A percentile compares a stretch with the other conserved stretches of the same genome.
These are phyloP conservation scores for Ptychobarbus kaznakovi DNA, from an alignment of 2,797 vertebrate species.

Conservation along the genomic window DNA sequence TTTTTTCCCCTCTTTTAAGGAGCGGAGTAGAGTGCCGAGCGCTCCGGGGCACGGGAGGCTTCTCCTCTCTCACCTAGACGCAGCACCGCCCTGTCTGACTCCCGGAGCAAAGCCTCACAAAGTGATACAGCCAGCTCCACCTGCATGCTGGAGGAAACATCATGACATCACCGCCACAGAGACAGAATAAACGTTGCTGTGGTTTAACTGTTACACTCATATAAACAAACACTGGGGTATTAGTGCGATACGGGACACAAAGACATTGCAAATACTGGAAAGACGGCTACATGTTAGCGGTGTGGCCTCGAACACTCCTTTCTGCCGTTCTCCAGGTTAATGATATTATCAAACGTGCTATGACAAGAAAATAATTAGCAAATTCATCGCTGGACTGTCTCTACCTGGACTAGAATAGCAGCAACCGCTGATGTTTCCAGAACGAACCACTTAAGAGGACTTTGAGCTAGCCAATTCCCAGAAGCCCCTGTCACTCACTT, in stretches of 20 bases:
- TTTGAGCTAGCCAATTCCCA: constrained; percentile 83
- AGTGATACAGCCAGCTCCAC: constrained; percentile 69
- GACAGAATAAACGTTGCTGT: constrained; percentile 59
- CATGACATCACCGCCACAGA: constrained; percentile 62
- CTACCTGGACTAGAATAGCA: constrained; percentile 80
- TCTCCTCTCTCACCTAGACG: constrained; percentile 75
- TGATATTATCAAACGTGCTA: not conserved
- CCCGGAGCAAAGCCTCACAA: constrained; percentile 68
- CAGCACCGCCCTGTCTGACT: constrained; percentile 75
- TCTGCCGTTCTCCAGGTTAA: not conserved
- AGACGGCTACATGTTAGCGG: constrained; percentile 14
- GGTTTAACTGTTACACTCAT: constrained; percentile 44
- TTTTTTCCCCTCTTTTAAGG: constrained; percentile 42
- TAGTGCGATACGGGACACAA: constrained; percentile 7
- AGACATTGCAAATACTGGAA: constrained; percentile 19
- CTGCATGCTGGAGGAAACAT: constrained; percentile 64
- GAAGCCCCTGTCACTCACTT: constrained; percentile 85
- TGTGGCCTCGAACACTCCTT: constrained; percentile 25
- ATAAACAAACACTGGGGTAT: constrained; percentile 58
- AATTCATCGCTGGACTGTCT: constrained; percentile 64
- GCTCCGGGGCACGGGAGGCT: constrained; percentile 74
- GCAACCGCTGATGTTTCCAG: constrained; percentile 85
- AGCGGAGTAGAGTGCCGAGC: constrained; percentile 67
- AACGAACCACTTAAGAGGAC: constrained; percentile 84
- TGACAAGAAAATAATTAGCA: not conserved